These are phyloP conservation scores for Steinernema hermaphroditum DNA, from an alignment of 2,888 invertebrate species.

Conservation along the genomic window DNA sequence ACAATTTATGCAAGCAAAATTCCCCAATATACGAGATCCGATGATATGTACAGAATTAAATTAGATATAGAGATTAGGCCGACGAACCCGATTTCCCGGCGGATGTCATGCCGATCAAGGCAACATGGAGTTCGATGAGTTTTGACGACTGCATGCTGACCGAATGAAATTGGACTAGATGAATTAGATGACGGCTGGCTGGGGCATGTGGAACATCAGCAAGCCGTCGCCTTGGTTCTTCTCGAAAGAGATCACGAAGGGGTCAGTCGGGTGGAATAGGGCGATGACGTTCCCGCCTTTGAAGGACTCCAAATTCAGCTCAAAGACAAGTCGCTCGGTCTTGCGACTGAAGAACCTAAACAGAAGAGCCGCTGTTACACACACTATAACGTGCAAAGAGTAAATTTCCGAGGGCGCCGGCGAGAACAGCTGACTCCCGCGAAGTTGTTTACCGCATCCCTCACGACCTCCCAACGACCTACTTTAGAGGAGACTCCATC, in stretches of 20 bases:
- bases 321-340: conserved; percentile 35
- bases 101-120: conserved; percentile 59
- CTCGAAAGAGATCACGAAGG: conserved; percentile 32
- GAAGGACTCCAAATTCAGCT: conserved; percentile 33
- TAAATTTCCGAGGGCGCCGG: neutral
- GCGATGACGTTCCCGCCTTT: neutral
- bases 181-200: neutral
- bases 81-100: conserved; percentile 57
- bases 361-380: neutral
- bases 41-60: neutral
- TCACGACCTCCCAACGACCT: neutral
- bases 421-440: neutral
- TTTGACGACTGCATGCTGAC: neutral
- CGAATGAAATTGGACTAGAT: too few species aligned
- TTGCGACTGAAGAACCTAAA: conserved; percentile 41
- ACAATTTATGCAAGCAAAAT: neutral
- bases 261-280: conserved; percentile 43
- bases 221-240: conserved; percentile 13
- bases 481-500: neutral
- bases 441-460: conserved; percentile 8
- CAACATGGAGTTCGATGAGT: conserved; percentile 52
- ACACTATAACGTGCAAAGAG: neutral
- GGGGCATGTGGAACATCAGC: conserved; percentile 10
- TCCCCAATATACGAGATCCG: too few species aligned
- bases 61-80: neutral